Conservation (phyloP, 2,888 invertebrate genomes). For the Frankliniella intonsa region DNA sequence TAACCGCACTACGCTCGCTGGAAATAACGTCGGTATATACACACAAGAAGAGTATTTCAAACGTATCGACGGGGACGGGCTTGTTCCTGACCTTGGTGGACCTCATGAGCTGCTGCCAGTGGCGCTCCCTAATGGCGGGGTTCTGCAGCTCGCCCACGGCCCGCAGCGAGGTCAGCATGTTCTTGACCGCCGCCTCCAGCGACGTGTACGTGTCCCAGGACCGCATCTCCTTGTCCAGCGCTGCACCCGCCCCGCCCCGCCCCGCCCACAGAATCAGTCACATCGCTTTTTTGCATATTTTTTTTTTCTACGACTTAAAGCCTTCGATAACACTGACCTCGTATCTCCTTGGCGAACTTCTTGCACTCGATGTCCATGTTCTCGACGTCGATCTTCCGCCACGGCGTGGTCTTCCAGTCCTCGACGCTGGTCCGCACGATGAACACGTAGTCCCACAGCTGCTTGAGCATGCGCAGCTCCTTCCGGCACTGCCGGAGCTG, state of each 20-base stretch:
- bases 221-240: constrained; percentile 93
- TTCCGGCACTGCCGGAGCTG: constrained; percentile 85
- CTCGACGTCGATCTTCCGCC: constrained; percentile 95
- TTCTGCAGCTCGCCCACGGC: constrained; percentile 95
- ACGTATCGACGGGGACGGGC: background rate
- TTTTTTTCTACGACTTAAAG: too few relatives aligned
- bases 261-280: background rate
- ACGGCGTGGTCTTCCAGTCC: constrained; percentile 96
- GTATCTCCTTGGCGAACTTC: constrained; percentile 91
- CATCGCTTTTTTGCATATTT: too few relatives aligned
- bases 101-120: constrained; percentile 95
- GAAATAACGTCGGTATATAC: too few relatives aligned
- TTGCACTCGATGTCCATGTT: constrained; percentile 99
- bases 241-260: constrained; percentile 40
- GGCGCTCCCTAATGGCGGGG: constrained; percentile 90
- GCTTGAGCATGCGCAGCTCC: constrained; percentile 83
- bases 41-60: background rate
- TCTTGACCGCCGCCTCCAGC: constrained; percentile 88
- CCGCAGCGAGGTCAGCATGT: constrained; percentile 89
- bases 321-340: constrained; percentile 47
- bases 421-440: constrained; percentile 88
- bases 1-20: too few relatives aligned
- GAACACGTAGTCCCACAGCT: constrained; percentile 92
- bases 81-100: constrained; percentile 77
- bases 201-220: constrained; percentile 87